Conservation (phyloP, 2,888 invertebrate genomes). For the Pelosia muscerda region DNA sequence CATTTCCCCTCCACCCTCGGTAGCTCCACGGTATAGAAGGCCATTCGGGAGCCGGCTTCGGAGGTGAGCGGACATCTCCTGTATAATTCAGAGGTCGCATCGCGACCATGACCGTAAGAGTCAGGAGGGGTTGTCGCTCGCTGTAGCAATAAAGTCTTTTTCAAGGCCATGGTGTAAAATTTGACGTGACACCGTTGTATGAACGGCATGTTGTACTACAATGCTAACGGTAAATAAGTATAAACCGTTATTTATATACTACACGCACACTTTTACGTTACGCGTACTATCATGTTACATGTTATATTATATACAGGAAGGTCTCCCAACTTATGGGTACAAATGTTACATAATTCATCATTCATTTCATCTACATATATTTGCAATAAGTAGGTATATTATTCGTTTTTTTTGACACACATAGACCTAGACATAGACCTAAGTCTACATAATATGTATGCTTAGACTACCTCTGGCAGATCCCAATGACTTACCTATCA, state of each 20-base stretch:
- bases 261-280: background rate
- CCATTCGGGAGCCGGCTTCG: constrained; percentile 76
- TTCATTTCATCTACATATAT: background rate
- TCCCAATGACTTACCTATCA: background rate
- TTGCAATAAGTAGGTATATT: no score
- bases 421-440: no score
- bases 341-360: background rate
- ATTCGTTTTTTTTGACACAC: no score
- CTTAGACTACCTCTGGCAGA: no score
- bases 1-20: constrained; percentile 66
- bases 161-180: constrained; percentile 73
- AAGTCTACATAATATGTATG: no score
- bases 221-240: constrained; percentile 23
- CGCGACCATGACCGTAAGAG: constrained; percentile 79
- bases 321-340: background rate
- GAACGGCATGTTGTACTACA: constrained; percentile 35
- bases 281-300: background rate
- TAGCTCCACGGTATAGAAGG: constrained; percentile 64
- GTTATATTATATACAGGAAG: background rate
- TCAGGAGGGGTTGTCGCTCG: constrained; percentile 71
- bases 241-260: constrained; percentile 12
- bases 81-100: constrained; percentile 62
- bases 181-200: constrained; percentile 57
- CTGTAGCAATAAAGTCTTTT: constrained; percentile 67
- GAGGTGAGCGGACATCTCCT: constrained; percentile 76